phyloP scores from a whole-genome alignment of 2,888 invertebrate genomes.

The Bedellia somnulentella region DNA sequence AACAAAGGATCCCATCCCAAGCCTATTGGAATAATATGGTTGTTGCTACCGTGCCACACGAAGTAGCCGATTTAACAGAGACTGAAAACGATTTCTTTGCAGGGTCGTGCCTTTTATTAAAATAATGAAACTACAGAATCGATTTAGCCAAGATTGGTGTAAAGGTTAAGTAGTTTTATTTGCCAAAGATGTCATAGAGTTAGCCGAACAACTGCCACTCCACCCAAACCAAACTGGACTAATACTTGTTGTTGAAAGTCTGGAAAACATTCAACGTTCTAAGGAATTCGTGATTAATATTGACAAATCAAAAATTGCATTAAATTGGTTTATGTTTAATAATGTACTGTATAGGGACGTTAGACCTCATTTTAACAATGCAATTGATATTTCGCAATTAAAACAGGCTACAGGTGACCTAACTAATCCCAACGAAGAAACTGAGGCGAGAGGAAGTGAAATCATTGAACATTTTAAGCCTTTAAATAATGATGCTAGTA shows the following conservation, averaged over 20 bases:
- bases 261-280: slow-evolving; percentile 5
- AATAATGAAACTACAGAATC: slow-evolving; percentile 5
- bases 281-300: slow-evolving; percentile 4
- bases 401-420: slow-evolving; percentile 1
- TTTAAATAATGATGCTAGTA: slow-evolving; percentile 1
- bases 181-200: slow-evolving; percentile 12
- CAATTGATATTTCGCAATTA: slow-evolving; percentile 2
- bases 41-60: slow-evolving; percentile 3
- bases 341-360: slow-evolving; percentile 5
- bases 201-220: slow-evolving; percentile 11
- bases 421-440: slow-evolving; percentile 1
- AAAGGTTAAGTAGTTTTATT: slow-evolving; percentile 13
- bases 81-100: slow-evolving; percentile 3
- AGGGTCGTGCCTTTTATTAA: slow-evolving; percentile 1
- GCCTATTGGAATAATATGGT: slow-evolving; percentile 4
- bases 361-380: slow-evolving; percentile 3
- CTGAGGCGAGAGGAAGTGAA: slow-evolving; percentile 1
- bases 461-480: slow-evolving; percentile 2
- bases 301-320: slow-evolving; percentile 3
- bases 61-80: slow-evolving; percentile 1
- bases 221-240: slow-evolving; percentile 6
- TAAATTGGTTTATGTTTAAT: slow-evolving; percentile 3
- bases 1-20: slow-evolving; percentile 2
- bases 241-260: slow-evolving; percentile 5
- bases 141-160: slow-evolving; percentile 8